phyloP scores from a whole-genome alignment of 2,797 vertebrate species.

The Peromyscus attwateri region DNA sequence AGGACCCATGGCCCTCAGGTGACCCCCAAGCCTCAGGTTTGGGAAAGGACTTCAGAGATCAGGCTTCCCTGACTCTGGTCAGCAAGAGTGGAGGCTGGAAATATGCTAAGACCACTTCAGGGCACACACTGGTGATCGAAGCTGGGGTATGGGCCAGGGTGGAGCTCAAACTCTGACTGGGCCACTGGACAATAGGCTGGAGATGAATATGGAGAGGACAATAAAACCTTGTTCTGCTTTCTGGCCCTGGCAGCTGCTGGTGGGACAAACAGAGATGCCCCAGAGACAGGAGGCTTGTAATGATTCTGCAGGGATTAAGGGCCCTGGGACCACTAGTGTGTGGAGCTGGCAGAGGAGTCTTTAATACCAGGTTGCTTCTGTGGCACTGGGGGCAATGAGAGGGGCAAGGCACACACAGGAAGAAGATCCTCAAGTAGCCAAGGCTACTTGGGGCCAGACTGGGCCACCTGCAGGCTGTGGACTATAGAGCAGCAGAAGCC shows the following conservation, averaged over 20 bases:
- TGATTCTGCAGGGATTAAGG: rapidly evolving
- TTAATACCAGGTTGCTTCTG: background rate
- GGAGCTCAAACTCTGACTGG: background rate
- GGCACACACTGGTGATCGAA: background rate
- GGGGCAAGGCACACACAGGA: background rate
- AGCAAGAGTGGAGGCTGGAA: rapidly evolving
- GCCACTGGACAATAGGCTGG: no score
- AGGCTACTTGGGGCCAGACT: no score
- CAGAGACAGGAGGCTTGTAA: background rate
- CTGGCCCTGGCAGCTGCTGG: background rate
- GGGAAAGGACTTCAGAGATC: background rate
- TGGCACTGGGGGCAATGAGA: no score
- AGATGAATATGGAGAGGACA: background rate
- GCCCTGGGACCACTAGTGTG: background rate
- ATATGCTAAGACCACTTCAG: background rate
- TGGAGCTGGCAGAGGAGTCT: background rate
- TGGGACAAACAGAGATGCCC: background rate
- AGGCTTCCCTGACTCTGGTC: rapidly evolving
- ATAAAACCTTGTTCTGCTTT: background rate
- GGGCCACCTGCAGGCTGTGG: rapidly evolving
- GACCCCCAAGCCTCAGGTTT: background rate
- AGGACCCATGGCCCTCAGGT: rapidly evolving
- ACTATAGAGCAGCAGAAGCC: background rate
- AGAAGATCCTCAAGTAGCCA: background rate
- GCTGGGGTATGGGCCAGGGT: no score